phyloP scores from a whole-genome alignment of 2,797 vertebrate species.

The Pelodytes ibericus region DNA sequence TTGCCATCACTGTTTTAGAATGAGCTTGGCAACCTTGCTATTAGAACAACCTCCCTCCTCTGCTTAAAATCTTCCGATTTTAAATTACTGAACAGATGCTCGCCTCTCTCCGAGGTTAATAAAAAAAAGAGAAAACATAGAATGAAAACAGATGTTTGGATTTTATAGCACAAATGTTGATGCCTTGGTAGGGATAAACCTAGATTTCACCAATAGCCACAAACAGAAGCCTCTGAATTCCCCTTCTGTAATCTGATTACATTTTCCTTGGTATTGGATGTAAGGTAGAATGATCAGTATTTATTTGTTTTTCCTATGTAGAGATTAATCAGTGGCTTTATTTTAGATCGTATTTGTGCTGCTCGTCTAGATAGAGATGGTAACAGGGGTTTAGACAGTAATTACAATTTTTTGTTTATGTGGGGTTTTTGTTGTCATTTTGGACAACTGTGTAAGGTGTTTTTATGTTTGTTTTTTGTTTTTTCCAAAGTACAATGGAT shows the following conservation, averaged over 20 bases:
- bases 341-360: too few species aligned
- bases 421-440: too few species aligned
- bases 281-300: too few species aligned
- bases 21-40: conserved; percentile 16
- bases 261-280: conserved; percentile 55
- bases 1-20: too few species aligned
- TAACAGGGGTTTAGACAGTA: too few species aligned
- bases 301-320: too few species aligned
- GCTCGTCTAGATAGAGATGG: too few species aligned
- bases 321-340: too few species aligned
- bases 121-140: conserved; percentile 56
- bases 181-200: conserved; percentile 58
- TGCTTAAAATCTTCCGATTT: conserved; percentile 46
- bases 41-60: conserved; percentile 44
- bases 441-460: too few species aligned
- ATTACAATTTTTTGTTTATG: too few species aligned
- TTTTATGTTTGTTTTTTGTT: too few species aligned
- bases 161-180: conserved; percentile 58
- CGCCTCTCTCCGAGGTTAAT: conserved; percentile 55
- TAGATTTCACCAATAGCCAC: conserved; percentile 60
- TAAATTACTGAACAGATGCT: conserved; percentile 55
- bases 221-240: conserved; percentile 56
- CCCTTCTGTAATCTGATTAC: conserved; percentile 66
- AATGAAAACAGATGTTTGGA: conserved; percentile 61
- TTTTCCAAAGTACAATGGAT: too few species aligned